phyloP scores from a whole-genome alignment of 2,888 invertebrate species.

The Nomada hirtipes region DNA sequence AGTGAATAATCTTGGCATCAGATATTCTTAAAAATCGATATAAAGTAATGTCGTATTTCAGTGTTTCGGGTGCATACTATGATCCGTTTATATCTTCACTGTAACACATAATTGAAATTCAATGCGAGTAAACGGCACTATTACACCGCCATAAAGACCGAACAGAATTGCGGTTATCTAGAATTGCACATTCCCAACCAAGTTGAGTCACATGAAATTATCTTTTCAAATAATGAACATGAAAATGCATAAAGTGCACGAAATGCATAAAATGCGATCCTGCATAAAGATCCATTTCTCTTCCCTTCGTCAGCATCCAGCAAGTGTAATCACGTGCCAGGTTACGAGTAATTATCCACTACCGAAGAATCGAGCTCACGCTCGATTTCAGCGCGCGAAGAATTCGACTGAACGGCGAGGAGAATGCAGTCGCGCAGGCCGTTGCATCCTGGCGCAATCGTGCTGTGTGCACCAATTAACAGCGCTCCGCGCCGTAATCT shows the following conservation, averaged over 20 bases:
- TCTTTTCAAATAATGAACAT: neutral
- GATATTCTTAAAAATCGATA: no score
- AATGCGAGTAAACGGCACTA: no score
- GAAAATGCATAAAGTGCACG: no score
- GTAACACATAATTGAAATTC: no score
- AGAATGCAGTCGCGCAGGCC: constrained; percentile 50
- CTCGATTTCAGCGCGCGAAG: constrained; percentile 40
- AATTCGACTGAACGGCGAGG: constrained; percentile 36
- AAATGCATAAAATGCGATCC: neutral
- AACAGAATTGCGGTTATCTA: no score
- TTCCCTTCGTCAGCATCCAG: neutral
- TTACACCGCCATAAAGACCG: no score
- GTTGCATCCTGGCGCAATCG: constrained; percentile 52
- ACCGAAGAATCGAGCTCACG: constrained; percentile 15
- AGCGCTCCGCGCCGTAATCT: constrained; percentile 71
- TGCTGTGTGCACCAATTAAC: constrained; percentile 72
- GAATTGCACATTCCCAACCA: neutral
- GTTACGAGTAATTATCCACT: constrained; percentile 38
- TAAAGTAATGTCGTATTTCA: no score
- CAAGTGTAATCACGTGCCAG: constrained; percentile 4
- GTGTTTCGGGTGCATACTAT: no score
- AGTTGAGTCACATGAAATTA: neutral
- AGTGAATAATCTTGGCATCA: no score
- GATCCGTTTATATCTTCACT: no score
- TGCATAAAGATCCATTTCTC: neutral